These are phyloP conservation scores for Urechis unicinctus DNA, from an alignment of 2,888 invertebrate species.

Conservation along the genomic window DNA sequence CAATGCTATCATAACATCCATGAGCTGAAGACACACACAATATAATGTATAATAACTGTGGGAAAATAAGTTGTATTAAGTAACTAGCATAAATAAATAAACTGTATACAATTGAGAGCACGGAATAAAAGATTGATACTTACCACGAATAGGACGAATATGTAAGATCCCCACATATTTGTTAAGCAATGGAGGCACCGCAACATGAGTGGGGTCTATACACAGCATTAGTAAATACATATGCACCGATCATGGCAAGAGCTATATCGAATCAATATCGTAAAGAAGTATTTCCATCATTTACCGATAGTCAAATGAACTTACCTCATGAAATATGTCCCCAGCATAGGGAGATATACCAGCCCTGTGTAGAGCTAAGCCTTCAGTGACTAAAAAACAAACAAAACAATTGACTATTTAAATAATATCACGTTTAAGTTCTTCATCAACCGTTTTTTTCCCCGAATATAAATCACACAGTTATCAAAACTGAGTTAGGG, in stretches of 20 bases:
- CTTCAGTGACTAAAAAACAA: conserved; percentile 89
- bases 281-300: no score
- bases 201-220: conserved; percentile 37
- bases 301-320: background rate
- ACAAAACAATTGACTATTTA: no score
- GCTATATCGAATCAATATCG: no score
- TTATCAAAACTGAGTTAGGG: no score
- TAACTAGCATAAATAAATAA: no score
- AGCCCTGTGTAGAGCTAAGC: conserved; percentile 69
- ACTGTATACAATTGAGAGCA: no score
- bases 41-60: background rate
- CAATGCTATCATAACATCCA: conserved; percentile 72
- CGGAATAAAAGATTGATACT: conserved; percentile 15
- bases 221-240: no score
- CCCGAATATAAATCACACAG: no score
- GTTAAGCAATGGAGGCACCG: conserved; percentile 24
- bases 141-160: conserved; percentile 33
- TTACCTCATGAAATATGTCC: conserved; percentile 77
- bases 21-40: conserved; percentile 35
- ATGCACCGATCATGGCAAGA: no score
- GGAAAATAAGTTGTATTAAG: no score
- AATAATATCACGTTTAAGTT: no score
- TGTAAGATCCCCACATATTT: conserved; percentile 21
- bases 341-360: conserved; percentile 77
- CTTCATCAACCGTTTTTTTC: no score